Percentiles rank a stretch among this genome's conserved stretches.
These are phyloP conservation scores for Autographa gamma DNA, from an alignment of 2,888 invertebrate genomes.

Conservation along the genomic window DNA sequence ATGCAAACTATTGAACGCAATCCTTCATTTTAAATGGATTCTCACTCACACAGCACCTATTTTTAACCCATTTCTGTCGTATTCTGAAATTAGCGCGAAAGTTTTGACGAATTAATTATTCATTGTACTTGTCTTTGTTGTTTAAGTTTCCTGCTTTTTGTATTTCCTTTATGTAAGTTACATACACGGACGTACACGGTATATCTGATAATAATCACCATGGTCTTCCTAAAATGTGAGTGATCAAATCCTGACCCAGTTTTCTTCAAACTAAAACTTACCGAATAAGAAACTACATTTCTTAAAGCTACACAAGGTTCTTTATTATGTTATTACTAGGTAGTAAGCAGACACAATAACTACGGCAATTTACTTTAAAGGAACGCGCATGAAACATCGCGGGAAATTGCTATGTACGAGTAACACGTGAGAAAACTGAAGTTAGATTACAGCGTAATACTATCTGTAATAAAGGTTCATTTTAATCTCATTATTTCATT, in stretches of 20 bases:
- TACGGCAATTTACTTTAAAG: constrained; percentile 25
- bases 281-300: not conserved
- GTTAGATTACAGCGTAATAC: not conserved
- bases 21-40: no score
- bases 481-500: no score
- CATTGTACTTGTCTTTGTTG: no score
- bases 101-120: no score
- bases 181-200: no score
- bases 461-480: not conserved
- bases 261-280: not conserved
- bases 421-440: constrained; percentile 9
- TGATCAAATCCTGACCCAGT: not conserved
- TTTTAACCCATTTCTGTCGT: no score
- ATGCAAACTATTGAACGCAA: no score
- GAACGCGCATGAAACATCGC: constrained; percentile 19
- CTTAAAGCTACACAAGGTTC: not conserved
- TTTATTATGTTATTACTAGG: constrained; percentile 1
- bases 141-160: no score
- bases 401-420: constrained; percentile 18
- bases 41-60: no score
- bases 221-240: not conserved
- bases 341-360: not conserved
- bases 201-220: no score
- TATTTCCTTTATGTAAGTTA: no score
- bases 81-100: no score